Base-by-base conservation (phyloP, 2,797 vertebrate genomes). In the Anguilla anguilla region DNA sequence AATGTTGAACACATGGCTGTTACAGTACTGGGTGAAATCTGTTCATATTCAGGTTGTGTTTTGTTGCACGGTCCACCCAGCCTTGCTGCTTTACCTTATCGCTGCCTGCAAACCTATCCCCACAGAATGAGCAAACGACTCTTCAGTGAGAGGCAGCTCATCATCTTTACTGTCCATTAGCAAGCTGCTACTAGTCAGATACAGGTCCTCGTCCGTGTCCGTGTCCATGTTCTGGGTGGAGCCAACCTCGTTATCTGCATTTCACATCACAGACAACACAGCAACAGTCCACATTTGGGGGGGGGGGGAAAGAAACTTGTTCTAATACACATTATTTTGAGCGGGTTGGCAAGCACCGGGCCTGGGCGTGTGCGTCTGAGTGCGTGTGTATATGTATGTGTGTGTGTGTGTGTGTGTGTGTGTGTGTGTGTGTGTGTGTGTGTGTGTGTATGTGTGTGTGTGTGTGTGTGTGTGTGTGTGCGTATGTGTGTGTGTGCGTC, bases 41-140 rank as follows among this genome's bases (percentile, higher is more conserved):
- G 35, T 35, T 35, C 35, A 35, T 35, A 35, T 35, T 35, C 35
- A 35, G 35, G 35, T 35, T 35, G 35, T 35, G 1, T 1, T 1
- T 35, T 35, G 35, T 35, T 35, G 35, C 35, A 35, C 3, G 19
- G 19, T 61, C 19, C 13, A 15, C 19, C 22, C n/a, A 69, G 83
- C 6, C 31, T 1, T 22, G 55, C 6, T 53, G 7, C 51, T 39
- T 19, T 91, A 96, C 96, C 94, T 93, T 88, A 95, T 94, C 0
- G 92, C 85, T 39, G 93, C 89, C 22, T 82, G 91, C 35, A 22
- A 89, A 0, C 86, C 77, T 0, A 13, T 86, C 3, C 92, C 91
- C 15, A 81, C 79, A 1, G 2, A 2, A 6, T 91, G 92, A 0
- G 87, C 4, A 7, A 31, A 43, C 0, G 85, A 81, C 64, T 92